Evolutionary conservation across 2,888 invertebrate species (phyloP).

Genomic region (Aspidapion aeneum): DNA sequence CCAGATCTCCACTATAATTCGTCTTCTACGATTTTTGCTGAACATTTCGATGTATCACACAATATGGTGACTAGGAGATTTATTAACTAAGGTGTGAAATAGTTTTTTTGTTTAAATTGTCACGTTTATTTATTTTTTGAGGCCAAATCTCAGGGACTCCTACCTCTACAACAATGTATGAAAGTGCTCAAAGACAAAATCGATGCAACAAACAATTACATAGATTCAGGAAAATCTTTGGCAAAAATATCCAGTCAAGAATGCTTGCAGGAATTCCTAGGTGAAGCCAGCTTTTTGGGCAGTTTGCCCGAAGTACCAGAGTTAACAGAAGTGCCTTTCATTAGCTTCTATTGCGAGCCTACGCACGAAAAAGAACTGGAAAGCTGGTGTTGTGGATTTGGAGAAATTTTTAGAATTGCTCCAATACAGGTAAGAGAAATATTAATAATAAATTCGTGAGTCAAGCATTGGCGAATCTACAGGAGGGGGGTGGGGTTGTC

Average conservation of each 20-base stretch:
- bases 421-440: conserved; percentile 43
- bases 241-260: conserved; percentile 24
- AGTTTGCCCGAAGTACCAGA: conserved; percentile 56
- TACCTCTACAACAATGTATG: conserved; percentile 46
- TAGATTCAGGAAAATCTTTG: conserved; percentile 36
- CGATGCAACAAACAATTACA: conserved; percentile 40
- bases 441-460: too few relatives aligned
- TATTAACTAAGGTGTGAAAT: too few relatives aligned
- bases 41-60: too few relatives aligned
- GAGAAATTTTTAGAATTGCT: conserved; percentile 39
- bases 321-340: conserved; percentile 53
- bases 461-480: too few relatives aligned
- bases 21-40: too few relatives aligned
- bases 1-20: too few relatives aligned
- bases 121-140: too few relatives aligned
- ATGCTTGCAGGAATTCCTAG: conserved; percentile 33
- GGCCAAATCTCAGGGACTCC: conserved; percentile 42
- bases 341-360: conserved; percentile 50
- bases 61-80: too few relatives aligned
- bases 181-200: conserved; percentile 45
- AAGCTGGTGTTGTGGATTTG: conserved; percentile 36
- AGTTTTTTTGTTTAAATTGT: too few relatives aligned
- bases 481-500: too few relatives aligned
- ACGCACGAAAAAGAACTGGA: conserved; percentile 34
- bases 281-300: conserved; percentile 41